Evolutionary conservation across 2,888 invertebrate species (phyloP), one percentile per base, ranked within the genome.

Genomic region (Acrobasis consociella): DNA sequence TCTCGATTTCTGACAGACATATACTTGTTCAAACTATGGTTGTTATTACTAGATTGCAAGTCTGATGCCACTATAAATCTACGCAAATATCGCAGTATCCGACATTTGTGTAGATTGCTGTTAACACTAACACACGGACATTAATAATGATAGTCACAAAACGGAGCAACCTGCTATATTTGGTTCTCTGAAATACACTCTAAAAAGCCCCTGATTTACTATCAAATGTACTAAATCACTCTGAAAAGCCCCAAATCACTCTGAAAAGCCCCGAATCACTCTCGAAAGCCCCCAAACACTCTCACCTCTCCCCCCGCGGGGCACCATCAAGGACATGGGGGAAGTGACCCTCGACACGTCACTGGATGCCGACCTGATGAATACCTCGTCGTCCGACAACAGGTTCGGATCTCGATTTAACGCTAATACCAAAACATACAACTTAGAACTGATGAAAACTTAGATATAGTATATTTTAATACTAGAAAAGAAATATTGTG

Each of bases 361-460:
- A 11, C 38, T 60, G 5, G 60, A 51, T 17, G 59, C 16, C 0
- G 60, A 51, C 1, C 50, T 51, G 64, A 83, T 72, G 80, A 92
- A 92, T 62, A 91, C 91, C 63, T 93, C 91, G 62, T 90, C 89
- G 63, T 91, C 91, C 0, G 86, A 85, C 13, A 87, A 75, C 58
- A 84, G 78, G 73, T 80, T 77, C 53, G 83, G 83, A 68, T 87
- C 50, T 3, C 59, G 49, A 9, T 39, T 56, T 11, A 42, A 15
- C n/a, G 39, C 56, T 56, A 56, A 38, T 42, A 16, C 5, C 37
- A 37, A 37, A 53, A 31, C n/a, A 5, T 8, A 37, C 22, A 22
- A 22, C 22, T 22, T 2, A 22, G 22, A 22, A 22, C 22, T 22
- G 22, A 22, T 3, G 22, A 22, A 22, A 22, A 22, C 22, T 22